A percentile compares a stretch with the other conserved stretches of the same genome.
These are phyloP conservation scores for Bombyx huttoni DNA, from an alignment of 2,888 invertebrate genomes.

Conservation along the genomic window DNA sequence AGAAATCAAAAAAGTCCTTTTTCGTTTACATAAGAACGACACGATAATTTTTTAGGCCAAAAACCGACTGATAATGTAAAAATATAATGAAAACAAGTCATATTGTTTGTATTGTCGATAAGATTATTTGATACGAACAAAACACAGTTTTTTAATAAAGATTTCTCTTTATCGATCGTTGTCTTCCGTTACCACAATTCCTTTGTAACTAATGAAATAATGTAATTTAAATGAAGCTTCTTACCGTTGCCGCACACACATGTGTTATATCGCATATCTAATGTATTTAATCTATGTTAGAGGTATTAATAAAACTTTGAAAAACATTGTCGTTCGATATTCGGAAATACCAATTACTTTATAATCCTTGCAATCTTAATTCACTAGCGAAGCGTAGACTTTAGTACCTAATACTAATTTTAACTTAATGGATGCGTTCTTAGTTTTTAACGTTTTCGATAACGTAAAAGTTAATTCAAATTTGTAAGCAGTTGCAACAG, in stretches of 20 bases:
- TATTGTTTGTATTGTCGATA: constrained; percentile 4
- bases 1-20: background rate
- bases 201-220: background rate
- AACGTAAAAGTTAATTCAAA: too few species aligned
- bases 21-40: background rate
- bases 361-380: too few species aligned
- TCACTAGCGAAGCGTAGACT: too few species aligned
- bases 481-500: too few species aligned
- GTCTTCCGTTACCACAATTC: background rate
- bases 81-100: constrained; percentile 1
- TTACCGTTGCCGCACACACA: background rate
- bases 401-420: too few species aligned
- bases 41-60: constrained; percentile 1
- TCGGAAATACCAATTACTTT: too few species aligned
- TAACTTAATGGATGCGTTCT: too few species aligned
- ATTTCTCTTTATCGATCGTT: background rate
- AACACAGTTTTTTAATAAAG: constrained; percentile 4
- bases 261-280: too few species aligned
- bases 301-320: too few species aligned
- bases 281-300: too few species aligned
- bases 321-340: too few species aligned
- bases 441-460: too few species aligned
- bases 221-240: background rate
- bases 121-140: constrained; percentile 2
- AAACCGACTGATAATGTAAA: constrained; percentile 4